A percentile compares a stretch with the other conserved stretches of the same genome.
phyloP scores from a whole-genome alignment of 2,888 invertebrate species.

The Zootermopsis nevadensis region DNA sequence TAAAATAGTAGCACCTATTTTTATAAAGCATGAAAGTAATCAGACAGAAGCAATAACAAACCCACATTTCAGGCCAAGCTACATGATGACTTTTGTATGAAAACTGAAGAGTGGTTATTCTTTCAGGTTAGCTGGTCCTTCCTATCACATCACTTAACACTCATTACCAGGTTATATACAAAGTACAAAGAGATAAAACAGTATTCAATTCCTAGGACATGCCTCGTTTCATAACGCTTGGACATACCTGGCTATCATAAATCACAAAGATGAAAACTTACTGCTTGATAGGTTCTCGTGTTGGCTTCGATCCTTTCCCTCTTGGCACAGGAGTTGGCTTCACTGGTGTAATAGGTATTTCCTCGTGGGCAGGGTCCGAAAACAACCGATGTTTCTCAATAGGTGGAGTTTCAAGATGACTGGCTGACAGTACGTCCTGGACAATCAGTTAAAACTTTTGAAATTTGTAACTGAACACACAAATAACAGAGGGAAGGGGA shows the following conservation, averaged over 20 bases:
- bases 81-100: no score
- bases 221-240: neutral
- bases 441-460: neutral
- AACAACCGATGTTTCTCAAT: neutral
- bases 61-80: no score
- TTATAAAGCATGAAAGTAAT: no score
- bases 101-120: no score
- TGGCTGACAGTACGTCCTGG: neutral
- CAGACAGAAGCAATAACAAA: no score
- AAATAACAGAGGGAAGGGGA: no score
- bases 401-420: neutral
- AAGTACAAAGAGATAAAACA: neutral
- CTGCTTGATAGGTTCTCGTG: conserved; percentile 73
- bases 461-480: no score
- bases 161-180: no score
- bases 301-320: conserved; percentile 54
- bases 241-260: neutral
- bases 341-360: neutral
- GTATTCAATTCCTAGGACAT: neutral
- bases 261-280: conserved; percentile 61
- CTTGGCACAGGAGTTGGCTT: conserved; percentile 3
- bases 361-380: conserved; percentile 19
- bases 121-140: no score
- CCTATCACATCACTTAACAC: no score
- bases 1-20: no score